These are phyloP conservation scores for Chromobotia macracanthus DNA, from an alignment of 2,797 vertebrate genomes.

Conservation along the genomic window DNA sequence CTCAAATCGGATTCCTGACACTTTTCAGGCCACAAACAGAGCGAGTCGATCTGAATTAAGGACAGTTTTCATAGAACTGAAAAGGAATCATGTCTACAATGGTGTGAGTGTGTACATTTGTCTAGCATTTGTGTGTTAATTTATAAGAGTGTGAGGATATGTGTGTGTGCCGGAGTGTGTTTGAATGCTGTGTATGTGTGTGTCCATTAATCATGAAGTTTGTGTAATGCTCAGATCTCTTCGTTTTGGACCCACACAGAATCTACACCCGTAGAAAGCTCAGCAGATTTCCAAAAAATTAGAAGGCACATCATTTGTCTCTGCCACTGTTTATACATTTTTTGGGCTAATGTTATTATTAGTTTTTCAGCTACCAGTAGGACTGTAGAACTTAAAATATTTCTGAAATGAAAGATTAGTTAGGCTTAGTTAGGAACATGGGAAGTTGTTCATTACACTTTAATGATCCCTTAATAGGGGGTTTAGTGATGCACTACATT, in stretches of 20 bases:
- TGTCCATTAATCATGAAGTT: not conserved
- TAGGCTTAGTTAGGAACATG: too few relatives aligned
- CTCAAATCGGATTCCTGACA: not conserved
- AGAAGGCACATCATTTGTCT: not conserved
- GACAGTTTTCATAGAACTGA: slow-evolving; percentile 6
- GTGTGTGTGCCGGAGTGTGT: not conserved
- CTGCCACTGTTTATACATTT: not conserved
- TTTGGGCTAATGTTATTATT: not conserved
- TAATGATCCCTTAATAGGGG: not conserved
- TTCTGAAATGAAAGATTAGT: not conserved
- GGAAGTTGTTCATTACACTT: not conserved
- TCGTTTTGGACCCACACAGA: not conserved
- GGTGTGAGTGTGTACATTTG: not conserved
- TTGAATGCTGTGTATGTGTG: not conserved
- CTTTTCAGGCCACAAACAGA: slow-evolving; percentile 2
- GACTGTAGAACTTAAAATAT: not conserved
- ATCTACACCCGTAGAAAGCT: not conserved
- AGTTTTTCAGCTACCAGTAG: not conserved
- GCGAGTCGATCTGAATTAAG: not conserved
- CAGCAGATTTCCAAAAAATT: not conserved
- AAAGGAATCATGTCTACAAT: not conserved
- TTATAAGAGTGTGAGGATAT: not conserved
- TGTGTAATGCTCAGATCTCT: not conserved
- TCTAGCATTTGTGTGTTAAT: not conserved
- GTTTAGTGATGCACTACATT: slow-evolving; percentile 77